These are phyloP conservation scores for Psittacula cyanocephala DNA, from an alignment of 2,113 vertebrate species.

Conservation along the genomic window DNA sequence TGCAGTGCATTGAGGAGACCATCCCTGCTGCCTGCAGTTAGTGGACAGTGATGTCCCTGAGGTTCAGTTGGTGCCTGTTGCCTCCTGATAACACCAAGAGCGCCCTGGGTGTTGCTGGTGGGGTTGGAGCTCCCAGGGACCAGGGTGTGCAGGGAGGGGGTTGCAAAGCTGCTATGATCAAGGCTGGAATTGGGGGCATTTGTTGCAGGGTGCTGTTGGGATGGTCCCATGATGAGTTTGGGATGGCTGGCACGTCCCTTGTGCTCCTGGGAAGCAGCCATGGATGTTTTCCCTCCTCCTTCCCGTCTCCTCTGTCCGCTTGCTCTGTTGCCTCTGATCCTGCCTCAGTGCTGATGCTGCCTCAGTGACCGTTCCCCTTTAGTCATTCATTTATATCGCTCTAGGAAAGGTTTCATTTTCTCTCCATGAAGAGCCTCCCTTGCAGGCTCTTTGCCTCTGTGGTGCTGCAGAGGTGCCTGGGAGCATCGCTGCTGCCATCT, in stretches of 20 bases:
- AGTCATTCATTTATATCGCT: neutral
- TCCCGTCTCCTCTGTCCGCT: neutral
- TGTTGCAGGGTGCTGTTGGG: neutral
- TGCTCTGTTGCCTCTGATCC: neutral
- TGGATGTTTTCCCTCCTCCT: neutral
- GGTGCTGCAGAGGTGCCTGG: neutral
- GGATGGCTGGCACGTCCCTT: rapidly evolving
- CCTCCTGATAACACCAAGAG: neutral
- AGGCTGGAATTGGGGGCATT: rapidly evolving
- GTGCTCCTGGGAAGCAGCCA: rapidly evolving
- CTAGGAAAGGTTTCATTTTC: neutral
- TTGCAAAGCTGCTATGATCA: rapidly evolving
- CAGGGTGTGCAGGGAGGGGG: neutral
- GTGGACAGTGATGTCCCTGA: neutral
- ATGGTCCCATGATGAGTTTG: neutral
- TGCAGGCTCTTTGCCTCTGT: neutral
- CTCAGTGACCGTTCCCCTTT: neutral
- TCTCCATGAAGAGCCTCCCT: neutral
- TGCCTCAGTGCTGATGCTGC: neutral
- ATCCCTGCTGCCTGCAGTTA: neutral
- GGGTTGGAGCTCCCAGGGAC: neutral
- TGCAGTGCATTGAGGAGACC: neutral
- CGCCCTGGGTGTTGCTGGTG: neutral
- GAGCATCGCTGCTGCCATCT: neutral
- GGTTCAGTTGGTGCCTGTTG: neutral